Percentiles rank a stretch among this genome's conserved stretches.
phyloP scores from a whole-genome alignment of 1,140 invertebrate species.

The Drosophila bipectinata region DNA sequence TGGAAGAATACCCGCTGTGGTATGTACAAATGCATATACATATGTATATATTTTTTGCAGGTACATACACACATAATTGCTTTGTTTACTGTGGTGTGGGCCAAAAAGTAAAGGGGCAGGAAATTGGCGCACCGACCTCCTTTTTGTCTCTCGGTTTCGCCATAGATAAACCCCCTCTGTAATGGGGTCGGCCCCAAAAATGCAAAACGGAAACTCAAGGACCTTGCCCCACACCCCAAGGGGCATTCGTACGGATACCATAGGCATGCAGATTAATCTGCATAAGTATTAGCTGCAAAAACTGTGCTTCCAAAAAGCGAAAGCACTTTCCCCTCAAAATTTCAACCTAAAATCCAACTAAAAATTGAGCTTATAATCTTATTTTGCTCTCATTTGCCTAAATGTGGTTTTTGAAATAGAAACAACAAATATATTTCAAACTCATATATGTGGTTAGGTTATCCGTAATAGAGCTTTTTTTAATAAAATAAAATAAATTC shows the following conservation, averaged over 20 bases:
- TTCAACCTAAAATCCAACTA: not conserved
- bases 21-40: conserved; percentile 1
- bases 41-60: conserved; percentile 31
- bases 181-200: conserved; percentile 39
- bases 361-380: conserved; percentile 3
- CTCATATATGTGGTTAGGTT: not conserved
- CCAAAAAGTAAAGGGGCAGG: not conserved
- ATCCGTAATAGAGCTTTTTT: not conserved
- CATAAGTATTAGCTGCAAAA: conserved; percentile 41
- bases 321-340: conserved; percentile 12
- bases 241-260: conserved; percentile 21
- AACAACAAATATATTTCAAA: not conserved
- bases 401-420: not conserved
- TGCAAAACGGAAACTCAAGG: conserved; percentile 43
- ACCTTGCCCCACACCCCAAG: conserved; percentile 43
- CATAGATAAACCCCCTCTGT: conserved; percentile 23
- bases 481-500: not conserved
- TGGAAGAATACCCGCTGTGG: not conserved
- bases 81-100: conserved; percentile 33
- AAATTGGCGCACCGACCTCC: conserved; percentile 35
- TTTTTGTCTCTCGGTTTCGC: conserved; percentile 30
- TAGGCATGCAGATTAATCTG: conserved; percentile 46
- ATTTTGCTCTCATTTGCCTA: not conserved
- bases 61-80: conserved; percentile 40
- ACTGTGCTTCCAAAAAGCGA: conserved; percentile 27